phyloP scores from a whole-genome alignment of 2,113 vertebrate genomes.

The Macrotis lagotis region DNA sequence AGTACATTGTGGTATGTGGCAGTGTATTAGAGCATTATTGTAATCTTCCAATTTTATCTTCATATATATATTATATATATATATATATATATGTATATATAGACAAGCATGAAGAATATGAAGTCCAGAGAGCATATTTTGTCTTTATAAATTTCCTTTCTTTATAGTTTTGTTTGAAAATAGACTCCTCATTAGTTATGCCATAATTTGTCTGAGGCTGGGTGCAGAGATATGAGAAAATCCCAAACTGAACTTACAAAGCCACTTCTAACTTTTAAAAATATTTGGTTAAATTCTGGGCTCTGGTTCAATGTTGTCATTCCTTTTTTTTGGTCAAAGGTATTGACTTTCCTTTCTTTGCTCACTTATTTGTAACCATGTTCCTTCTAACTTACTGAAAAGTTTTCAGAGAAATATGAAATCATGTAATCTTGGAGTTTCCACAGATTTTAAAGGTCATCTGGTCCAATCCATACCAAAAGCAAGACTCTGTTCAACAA shows the following conservation, averaged over 20 bases:
- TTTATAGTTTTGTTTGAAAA: neutral
- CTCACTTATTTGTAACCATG: neutral
- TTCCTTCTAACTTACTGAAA: neutral
- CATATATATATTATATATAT: no score
- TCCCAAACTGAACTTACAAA: slow-evolving; percentile 40
- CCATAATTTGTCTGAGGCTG: neutral
- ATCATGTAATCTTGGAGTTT: neutral
- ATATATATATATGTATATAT: no score
- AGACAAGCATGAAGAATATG: neutral
- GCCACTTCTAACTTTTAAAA: neutral
- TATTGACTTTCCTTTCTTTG: neutral
- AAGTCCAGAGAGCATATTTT: neutral
- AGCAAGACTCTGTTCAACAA: neutral
- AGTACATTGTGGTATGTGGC: neutral
- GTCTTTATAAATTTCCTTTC: neutral
- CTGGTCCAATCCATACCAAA: neutral
- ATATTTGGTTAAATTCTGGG: slow-evolving; percentile 26
- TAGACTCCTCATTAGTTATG: neutral
- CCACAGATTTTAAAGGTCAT: neutral
- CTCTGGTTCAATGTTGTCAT: neutral
- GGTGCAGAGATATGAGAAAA: slow-evolving; percentile 1
- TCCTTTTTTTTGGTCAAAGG: neutral
- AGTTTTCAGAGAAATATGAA: neutral
- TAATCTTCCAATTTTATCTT: neutral
- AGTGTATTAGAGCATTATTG: neutral